Percentiles rank a stretch among this genome's conserved stretches.
phyloP scores from a whole-genome alignment of 1,140 invertebrate genomes.

The Pseudomyrmex flavicornis region DNA sequence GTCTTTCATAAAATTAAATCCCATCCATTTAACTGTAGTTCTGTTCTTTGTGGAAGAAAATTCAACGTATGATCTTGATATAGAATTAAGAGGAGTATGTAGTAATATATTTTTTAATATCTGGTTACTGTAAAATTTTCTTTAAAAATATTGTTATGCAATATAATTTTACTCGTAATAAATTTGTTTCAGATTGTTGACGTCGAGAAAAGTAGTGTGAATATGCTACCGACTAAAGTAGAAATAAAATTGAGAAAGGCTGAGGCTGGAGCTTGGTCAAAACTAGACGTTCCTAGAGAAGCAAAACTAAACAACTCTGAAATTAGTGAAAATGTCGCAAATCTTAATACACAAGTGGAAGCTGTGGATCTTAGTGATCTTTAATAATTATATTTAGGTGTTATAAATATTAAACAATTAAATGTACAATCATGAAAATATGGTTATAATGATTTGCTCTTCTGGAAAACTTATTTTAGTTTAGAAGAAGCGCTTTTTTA shows the following conservation, averaged over 20 bases:
- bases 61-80: conserved; percentile 91
- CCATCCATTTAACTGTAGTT: conserved; percentile 91
- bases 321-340: conserved; percentile 77
- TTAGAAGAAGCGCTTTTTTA: too few relatives aligned
- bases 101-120: conserved; percentile 4
- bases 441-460: too few relatives aligned
- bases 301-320: conserved; percentile 57
- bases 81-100: conserved; percentile 94
- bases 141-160: too few relatives aligned
- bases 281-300: conserved; percentile 88
- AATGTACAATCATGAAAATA: too few relatives aligned
- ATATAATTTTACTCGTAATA: conserved; percentile 6
- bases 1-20: conserved; percentile 93
- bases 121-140: too few relatives aligned
- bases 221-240: conserved; percentile 96
- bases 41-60: conserved; percentile 93
- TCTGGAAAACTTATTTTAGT: too few relatives aligned
- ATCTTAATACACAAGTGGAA: conserved; percentile 81
- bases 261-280: conserved; percentile 93
- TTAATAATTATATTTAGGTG: conserved; percentile 53
- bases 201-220: conserved; percentile 89
- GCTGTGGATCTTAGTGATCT: conserved; percentile 83
- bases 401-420: too few relatives aligned
- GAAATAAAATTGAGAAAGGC: conserved; percentile 97
- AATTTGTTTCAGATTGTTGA: conserved; percentile 88